Base-by-base conservation (phyloP, 2,888 invertebrate species). In the Lomographa bimaculata region DNA sequence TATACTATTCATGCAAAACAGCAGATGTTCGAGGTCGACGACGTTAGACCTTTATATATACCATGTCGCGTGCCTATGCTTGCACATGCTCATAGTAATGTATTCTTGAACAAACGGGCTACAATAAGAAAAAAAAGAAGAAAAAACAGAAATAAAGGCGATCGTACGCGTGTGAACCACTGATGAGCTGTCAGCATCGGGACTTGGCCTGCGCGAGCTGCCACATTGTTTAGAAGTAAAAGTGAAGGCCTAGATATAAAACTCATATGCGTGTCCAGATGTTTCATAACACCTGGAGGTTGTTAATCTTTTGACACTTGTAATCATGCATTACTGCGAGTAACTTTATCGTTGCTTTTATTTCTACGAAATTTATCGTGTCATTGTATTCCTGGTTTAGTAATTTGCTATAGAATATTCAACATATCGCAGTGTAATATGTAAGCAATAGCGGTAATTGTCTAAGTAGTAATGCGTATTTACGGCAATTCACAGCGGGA, bases 41-140 rank as follows among this genome's bases (percentile, higher is more conserved):
- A 76, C 85, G 70, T 79, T 73, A 72, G 85, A 85, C 85, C 85
- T 86, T 84, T 85, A 65, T 73, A 66, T 64, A 62, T 64, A 62
- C 55, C 36, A 46, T 71, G 76, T 78, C 82, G 77, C 78, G 80
- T 77, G 81, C 71, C 59, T 47, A 46, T 41, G 51, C 57, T 60
- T 51, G 64, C 69, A 70, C 68, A 70, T 68, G 66, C 49, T 54
- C n/a, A 56, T 56, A 65, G 63, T 66, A 60, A 64, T 65, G 60
- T 54, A 55, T 43, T 50, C 57, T 54, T 57, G 56, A 59, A 46
- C 37, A 35, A 33, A 24, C 20, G 12, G n/a, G n/a, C n/a, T n/a
- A n/a, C n/a, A n/a, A n/a, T n/a, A 29, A 34, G 32, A 25, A 30
- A 29, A 21, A 35, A 41, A 29, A 23, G 28, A n/a, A n/a, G n/a